Evolutionary conservation across 1,140 invertebrate genomes (phyloP), one percentile per base, ranked within the genome.

Genomic region (Rhynchophorus ferrugineus): DNA sequence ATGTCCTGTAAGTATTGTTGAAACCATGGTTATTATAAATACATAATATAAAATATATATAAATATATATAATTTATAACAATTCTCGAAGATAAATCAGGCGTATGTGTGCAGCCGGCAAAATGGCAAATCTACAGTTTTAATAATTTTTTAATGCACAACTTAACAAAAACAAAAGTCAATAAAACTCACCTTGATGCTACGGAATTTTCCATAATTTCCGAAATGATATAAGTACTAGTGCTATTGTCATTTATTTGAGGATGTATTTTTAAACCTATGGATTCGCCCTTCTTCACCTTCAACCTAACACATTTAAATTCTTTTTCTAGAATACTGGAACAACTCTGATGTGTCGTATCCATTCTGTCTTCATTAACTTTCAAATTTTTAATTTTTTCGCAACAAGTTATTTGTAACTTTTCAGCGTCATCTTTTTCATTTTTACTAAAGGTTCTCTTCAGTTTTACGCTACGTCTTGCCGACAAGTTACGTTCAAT

Each of bases 251-350:
- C 61, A 44, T 44, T 54, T 34, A 38, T 52, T 37, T 76, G 75
- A 18, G 74, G 75, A 14, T 75, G 76, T 38, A 83, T 80, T 58
- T 76, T 75, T 11, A 83, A 71, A 7, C 80, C 81, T 13, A 81
- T 60, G 44, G 75, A 73, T 54, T 75, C 73, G 6, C 60, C 62
- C 35, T 73, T 66, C 49, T 74, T 73, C 59, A 78, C 72, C 47
- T 71, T 62, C 13, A 79, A 58, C 42, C 71, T 67, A 24, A 78
- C 58, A 57, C 70, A 67, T 55, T 69, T 71, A 52, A 67, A 71
- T 34, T 66, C 64, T 44, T 61, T 66, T 37, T 66, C 63, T 7
- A 57, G 18, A 38, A 44, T 29, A 29, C 11, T 14, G 24, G 0
- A 3, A 16, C 1, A 19, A 5, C 20, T 38, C 18, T 9, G 3